Evolutionary conservation across 2,113 vertebrate species (phyloP).

Genomic region (Lophura nycthemera): DNA sequence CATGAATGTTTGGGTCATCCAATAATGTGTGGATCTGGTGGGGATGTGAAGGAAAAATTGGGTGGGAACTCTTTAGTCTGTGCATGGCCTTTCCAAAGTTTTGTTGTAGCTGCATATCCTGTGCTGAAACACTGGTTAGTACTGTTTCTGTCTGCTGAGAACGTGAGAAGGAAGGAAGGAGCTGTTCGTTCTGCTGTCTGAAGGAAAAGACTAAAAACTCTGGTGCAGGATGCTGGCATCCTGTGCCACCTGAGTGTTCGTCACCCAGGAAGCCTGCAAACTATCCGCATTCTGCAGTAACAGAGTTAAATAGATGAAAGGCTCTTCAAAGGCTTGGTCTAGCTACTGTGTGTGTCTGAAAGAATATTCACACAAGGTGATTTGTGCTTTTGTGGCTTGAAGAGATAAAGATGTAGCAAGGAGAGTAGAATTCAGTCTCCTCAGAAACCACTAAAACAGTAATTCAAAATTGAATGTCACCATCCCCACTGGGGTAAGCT

Average conservation of each 20-base stretch:
- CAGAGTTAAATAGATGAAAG: neutral
- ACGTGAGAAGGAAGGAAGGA: neutral
- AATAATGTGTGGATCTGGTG: neutral
- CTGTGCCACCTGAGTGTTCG: rapidly evolving
- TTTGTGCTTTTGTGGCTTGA: neutral
- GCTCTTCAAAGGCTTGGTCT: neutral
- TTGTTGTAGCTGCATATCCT: neutral
- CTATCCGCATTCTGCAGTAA: neutral
- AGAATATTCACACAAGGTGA: neutral
- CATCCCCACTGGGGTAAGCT: neutral
- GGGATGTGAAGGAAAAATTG: neutral
- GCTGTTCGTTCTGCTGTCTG: neutral
- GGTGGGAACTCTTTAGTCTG: neutral
- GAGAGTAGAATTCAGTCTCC: neutral
- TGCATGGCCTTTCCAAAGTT: neutral
- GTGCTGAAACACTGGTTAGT: neutral
- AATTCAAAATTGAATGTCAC: neutral
- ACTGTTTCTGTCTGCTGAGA: neutral
- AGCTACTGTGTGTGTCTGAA: neutral
- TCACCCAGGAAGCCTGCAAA: neutral
- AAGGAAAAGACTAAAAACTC: neutral
- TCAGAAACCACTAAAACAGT: neutral
- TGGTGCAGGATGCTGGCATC: neutral
- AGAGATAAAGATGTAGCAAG: neutral
- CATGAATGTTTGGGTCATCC: neutral